Base-by-base conservation (phyloP, 1,140 invertebrate species). In the Hydropsyche tenuis region DNA sequence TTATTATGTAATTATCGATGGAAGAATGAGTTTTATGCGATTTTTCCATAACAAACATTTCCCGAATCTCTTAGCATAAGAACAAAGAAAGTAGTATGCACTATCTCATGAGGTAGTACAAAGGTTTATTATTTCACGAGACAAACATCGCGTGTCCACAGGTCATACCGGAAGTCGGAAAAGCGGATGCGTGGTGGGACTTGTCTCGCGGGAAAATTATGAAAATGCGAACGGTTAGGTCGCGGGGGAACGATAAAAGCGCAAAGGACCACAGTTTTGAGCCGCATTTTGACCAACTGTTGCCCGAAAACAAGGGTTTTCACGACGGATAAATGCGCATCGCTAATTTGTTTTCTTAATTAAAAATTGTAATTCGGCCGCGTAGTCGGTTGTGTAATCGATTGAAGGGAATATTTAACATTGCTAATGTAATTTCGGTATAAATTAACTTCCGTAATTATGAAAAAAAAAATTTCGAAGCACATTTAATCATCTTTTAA, bases 71-170 rank as follows among this genome's bases (percentile, higher is more conserved):
- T 9, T 9, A 3, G 30, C 9, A 37, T 4, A 37, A 3, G 27
- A 65, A 37, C 11, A 65, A 23, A 65, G 63, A 25, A 22, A 20
- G 20, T 25, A 68, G 45, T 48, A 42, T 46, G 18, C 45, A 68
- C 45, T 16, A 23, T 68, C 43, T 68, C 45, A 25, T 68, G 3
- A 9, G 30, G 30, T 9, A 37, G 30, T 3, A 68, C 65, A 68
- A 23, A 43, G 65, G 65, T 68, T 37, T 68, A 68, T 68, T 68
- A 68, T 68, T 68, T 64, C 45, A 46, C 42, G 45, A n/a, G n/a
- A 43, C 45, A 68, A 68, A 68, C 45, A 48, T 68, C 43, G 65
- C 65, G 45, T 68, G 65, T 68, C 65, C 12, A 12, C 12, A 22
- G 22, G 65, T 22, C 22, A 68, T 68, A 48, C 5, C 43, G 45